A percentile compares a stretch with the other conserved stretches of the same genome.
Evolutionary conservation across 2,113 vertebrate species (phyloP).

Genomic region (Irena cyanogastra): DNA sequence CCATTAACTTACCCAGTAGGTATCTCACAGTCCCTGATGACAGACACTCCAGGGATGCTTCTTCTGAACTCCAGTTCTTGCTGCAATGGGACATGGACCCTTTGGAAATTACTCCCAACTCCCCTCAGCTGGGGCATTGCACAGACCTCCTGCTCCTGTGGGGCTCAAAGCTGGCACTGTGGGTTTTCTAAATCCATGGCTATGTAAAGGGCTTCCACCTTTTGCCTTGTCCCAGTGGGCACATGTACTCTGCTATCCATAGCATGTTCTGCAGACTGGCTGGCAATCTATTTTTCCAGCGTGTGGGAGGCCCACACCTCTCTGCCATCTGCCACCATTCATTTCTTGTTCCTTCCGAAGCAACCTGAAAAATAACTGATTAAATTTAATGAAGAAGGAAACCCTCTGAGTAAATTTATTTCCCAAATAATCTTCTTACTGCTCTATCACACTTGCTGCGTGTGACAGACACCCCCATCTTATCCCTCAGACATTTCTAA

Average conservation of each 20-base stretch:
- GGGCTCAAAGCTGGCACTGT: neutral
- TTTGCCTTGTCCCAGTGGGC: neutral
- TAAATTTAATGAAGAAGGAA: neutral
- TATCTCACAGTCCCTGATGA: neutral
- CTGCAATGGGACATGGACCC: neutral
- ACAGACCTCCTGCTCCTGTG: accelerated
- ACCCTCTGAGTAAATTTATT: neutral
- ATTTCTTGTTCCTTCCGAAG: neutral
- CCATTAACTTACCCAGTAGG: neutral
- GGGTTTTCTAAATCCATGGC: neutral
- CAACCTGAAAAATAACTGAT: neutral
- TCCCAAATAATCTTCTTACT: neutral
- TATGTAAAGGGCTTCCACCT: neutral
- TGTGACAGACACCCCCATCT: neutral
- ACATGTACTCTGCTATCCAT: neutral
- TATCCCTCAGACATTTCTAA: neutral
- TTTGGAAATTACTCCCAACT: neutral
- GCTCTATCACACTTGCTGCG: neutral
- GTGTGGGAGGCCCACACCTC: neutral
- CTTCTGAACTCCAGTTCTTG: neutral
- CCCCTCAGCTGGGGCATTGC: neutral
- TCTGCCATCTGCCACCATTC: conserved; percentile 5
- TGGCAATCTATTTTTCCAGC: neutral
- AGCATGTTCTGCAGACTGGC: neutral
- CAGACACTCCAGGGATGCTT: accelerated